A percentile compares a stretch with the other conserved stretches of the same genome.
These are phyloP conservation scores for Siderastrea radians DNA, from an alignment of 92 coral and sea anemone species.

Conservation along the genomic window DNA sequence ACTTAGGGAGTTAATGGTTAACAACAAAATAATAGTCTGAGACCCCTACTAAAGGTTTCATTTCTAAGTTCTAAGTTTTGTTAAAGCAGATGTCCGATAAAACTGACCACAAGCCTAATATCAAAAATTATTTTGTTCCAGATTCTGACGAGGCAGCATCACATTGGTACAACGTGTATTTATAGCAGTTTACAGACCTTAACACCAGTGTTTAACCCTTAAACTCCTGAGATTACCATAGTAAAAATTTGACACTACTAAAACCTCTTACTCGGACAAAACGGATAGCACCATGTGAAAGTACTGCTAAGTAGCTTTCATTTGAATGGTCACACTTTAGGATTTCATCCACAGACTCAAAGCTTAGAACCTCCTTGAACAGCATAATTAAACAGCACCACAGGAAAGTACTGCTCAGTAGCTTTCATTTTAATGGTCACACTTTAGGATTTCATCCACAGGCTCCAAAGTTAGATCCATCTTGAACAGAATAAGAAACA, in stretches of 20 bases:
- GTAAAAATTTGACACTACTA: background rate
- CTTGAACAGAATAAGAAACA: background rate
- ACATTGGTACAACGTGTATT: slow-evolving; percentile 55
- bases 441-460: background rate
- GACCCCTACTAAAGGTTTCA: background rate
- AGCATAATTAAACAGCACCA: background rate
- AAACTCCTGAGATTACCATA: background rate
- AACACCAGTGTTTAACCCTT: slow-evolving; percentile 2
- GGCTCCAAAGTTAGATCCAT: background rate
- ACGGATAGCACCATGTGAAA: background rate
- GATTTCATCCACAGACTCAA: background rate
- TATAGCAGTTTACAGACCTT: slow-evolving; percentile 38
- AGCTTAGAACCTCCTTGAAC: background rate
- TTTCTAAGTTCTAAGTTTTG: background rate
- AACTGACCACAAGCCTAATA: slow-evolving; percentile 31
- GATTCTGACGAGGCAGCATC: slow-evolving; percentile 50
- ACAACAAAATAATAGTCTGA: background rate
- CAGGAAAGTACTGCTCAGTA: background rate
- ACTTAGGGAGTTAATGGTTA: background rate
- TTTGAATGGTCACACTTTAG: background rate
- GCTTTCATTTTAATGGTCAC: background rate
- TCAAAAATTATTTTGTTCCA: slow-evolving; percentile 48
- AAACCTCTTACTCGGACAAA: background rate
- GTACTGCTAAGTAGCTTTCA: background rate
- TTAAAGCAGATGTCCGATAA: background rate